phyloP scores from a whole-genome alignment of 2,797 vertebrate species.

The Myiothlypis chrysogaster region DNA sequence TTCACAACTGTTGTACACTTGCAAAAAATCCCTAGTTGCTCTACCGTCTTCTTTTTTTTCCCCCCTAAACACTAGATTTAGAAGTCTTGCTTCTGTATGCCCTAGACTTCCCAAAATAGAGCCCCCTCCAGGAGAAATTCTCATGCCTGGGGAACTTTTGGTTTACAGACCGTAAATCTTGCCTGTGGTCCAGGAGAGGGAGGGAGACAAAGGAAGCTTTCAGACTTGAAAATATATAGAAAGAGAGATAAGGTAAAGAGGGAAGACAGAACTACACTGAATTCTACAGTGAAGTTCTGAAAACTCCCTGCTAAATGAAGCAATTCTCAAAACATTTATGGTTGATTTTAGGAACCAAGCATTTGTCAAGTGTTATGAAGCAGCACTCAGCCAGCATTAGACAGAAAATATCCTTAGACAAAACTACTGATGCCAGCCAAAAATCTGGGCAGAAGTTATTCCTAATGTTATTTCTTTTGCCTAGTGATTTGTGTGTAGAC shows the following conservation, averaged over 20 bases:
- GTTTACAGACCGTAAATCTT: neutral
- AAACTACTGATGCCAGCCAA: slow-evolving; percentile 43
- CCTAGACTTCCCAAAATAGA: neutral
- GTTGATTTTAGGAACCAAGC: slow-evolving; percentile 67
- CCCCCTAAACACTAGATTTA: neutral
- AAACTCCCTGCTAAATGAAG: slow-evolving; percentile 63
- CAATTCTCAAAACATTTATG: slow-evolving; percentile 63
- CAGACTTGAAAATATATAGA: slow-evolving; percentile 18
- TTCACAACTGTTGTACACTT: neutral
- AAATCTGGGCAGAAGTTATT: slow-evolving; percentile 56
- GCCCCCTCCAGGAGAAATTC: neutral
- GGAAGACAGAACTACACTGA: neutral
- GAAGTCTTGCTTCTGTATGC: neutral
- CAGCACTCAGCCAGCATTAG: slow-evolving; percentile 44
- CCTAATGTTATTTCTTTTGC: neutral
- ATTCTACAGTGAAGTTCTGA: slow-evolving; percentile 8
- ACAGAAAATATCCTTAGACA: slow-evolving; percentile 54
- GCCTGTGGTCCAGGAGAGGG: neutral
- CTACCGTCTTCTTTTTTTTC: neutral
- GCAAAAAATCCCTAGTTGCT: neutral
- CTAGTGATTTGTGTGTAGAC: slow-evolving; percentile 1
- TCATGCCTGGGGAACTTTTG: neutral
- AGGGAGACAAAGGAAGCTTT: neutral
- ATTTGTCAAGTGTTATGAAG: slow-evolving; percentile 69
- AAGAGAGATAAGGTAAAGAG: slow-evolving; percentile 36